Conservation (phyloP, 2,888 invertebrate species). For the Tetragonisca angustula region DNA sequence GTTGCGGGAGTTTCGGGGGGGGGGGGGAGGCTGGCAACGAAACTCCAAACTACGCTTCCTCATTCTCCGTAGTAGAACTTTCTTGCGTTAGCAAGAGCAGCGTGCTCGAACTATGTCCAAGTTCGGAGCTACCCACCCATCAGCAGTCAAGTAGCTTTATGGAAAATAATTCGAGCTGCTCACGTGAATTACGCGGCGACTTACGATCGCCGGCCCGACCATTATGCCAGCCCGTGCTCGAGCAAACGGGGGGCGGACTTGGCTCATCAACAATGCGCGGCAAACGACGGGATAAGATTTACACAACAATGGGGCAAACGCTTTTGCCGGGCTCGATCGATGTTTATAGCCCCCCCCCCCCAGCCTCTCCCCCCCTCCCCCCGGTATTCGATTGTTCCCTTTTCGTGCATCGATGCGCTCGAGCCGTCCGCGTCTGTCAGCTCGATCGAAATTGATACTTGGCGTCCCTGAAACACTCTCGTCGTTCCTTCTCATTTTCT, state of each 20-base stretch:
- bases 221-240: neutral
- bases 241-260: neutral
- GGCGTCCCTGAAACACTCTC: slow-evolving; percentile 9
- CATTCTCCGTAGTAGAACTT: slow-evolving; percentile 40
- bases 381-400: slow-evolving; percentile 4
- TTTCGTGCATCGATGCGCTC: neutral
- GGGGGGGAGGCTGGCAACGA: slow-evolving; percentile 26
- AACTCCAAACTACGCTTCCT: slow-evolving; percentile 48
- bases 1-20: slow-evolving; percentile 30
- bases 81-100: slow-evolving; percentile 42
- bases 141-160: slow-evolving; percentile 56
- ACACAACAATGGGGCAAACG: neutral
- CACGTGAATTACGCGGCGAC: slow-evolving; percentile 45
- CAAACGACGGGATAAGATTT: slow-evolving; percentile 5
- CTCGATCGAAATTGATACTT: neutral
- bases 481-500: slow-evolving; percentile 26
- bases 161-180: slow-evolving; percentile 61
- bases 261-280: slow-evolving; percentile 10
- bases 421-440: neutral
- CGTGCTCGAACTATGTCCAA: slow-evolving; percentile 44
- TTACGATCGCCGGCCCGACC: neutral
- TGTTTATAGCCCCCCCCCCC: neutral
- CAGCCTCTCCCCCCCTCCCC: no score
- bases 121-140: slow-evolving; percentile 28
- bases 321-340: slow-evolving; percentile 1